These are phyloP conservation scores for Drosophila burlai DNA, from an alignment of 1,140 invertebrate species.

Conservation along the genomic window DNA sequence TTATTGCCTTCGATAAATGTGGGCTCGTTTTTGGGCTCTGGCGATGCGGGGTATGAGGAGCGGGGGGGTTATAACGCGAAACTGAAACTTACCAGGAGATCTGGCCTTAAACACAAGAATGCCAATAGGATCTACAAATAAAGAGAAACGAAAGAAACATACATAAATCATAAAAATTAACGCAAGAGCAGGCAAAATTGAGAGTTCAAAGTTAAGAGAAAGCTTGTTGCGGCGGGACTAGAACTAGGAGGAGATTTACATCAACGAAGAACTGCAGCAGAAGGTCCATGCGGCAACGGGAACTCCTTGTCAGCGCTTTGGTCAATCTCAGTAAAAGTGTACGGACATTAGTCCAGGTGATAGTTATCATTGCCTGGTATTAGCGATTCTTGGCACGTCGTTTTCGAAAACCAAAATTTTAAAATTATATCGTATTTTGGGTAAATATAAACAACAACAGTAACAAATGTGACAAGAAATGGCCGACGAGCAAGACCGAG, in stretches of 20 bases:
- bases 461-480: slow-evolving; percentile 50
- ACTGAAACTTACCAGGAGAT: slow-evolving; percentile 88
- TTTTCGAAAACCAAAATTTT: slow-evolving; percentile 55
- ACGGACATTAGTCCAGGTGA: slow-evolving; percentile 26
- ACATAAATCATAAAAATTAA: slow-evolving; percentile 82
- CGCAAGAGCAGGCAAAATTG: slow-evolving; percentile 30
- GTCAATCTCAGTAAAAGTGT: slow-evolving; percentile 40
- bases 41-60: slow-evolving; percentile 10
- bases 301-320: slow-evolving; percentile 42
- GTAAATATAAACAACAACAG: slow-evolving; percentile 41
- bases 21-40: slow-evolving; percentile 1
- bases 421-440: slow-evolving; percentile 26
- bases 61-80: slow-evolving; percentile 69
- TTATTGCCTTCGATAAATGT: slow-evolving; percentile 21
- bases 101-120: slow-evolving; percentile 90
- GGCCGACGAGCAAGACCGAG: slow-evolving; percentile 13
- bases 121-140: slow-evolving; percentile 89
- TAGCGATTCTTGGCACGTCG: slow-evolving; percentile 19
- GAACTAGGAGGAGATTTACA: slow-evolving; percentile 35
- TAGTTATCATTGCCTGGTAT: slow-evolving; percentile 28
- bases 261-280: slow-evolving; percentile 52
- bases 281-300: slow-evolving; percentile 51
- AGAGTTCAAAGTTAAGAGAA: not conserved
- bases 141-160: slow-evolving; percentile 83
- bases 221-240: not conserved